phyloP scores from a whole-genome alignment of 2,888 invertebrate species.

The Folsomia candida region DNA sequence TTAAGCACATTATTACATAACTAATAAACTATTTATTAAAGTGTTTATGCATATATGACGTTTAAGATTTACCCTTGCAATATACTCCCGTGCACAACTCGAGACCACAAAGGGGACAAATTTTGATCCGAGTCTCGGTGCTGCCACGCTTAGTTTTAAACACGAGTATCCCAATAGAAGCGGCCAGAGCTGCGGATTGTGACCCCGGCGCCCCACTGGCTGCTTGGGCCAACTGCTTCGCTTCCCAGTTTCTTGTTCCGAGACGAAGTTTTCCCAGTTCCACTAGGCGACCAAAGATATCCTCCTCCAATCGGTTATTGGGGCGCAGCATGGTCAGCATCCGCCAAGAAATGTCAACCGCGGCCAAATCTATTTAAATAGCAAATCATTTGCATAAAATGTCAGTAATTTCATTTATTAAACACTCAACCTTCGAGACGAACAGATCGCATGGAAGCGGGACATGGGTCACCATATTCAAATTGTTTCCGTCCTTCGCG shows the following conservation, averaged over 20 bases:
- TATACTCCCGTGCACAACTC: slow-evolving; percentile 72
- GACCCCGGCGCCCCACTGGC: slow-evolving; percentile 34
- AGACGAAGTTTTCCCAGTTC: slow-evolving; percentile 43
- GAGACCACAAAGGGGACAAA: slow-evolving; percentile 76
- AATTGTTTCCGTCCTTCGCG: slow-evolving; percentile 67
- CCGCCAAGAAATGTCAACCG: slow-evolving; percentile 86
- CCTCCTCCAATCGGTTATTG: slow-evolving; percentile 78
- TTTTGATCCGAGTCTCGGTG: slow-evolving; percentile 43
- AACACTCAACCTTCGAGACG: too few relatives aligned
- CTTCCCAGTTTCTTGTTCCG: slow-evolving; percentile 40
- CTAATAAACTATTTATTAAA: too few relatives aligned
- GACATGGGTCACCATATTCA: slow-evolving; percentile 72
- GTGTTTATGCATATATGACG: too few relatives aligned
- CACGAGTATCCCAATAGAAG: slow-evolving; percentile 41
- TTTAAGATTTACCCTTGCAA: slow-evolving; percentile 57
- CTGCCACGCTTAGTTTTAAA: slow-evolving; percentile 44
- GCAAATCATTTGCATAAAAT: too few relatives aligned
- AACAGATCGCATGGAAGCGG: slow-evolving; percentile 73
- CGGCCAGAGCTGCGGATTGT: slow-evolving; percentile 28
- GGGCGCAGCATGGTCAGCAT: slow-evolving; percentile 87
- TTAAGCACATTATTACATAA: too few relatives aligned
- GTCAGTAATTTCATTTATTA: too few relatives aligned
- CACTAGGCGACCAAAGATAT: slow-evolving; percentile 71
- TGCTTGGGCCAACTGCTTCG: slow-evolving; percentile 30
- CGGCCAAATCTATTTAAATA: slow-evolving; percentile 79